These are phyloP conservation scores for Lasiurus cinereus DNA, from an alignment of 2,113 vertebrate species.

Conservation along the genomic window DNA sequence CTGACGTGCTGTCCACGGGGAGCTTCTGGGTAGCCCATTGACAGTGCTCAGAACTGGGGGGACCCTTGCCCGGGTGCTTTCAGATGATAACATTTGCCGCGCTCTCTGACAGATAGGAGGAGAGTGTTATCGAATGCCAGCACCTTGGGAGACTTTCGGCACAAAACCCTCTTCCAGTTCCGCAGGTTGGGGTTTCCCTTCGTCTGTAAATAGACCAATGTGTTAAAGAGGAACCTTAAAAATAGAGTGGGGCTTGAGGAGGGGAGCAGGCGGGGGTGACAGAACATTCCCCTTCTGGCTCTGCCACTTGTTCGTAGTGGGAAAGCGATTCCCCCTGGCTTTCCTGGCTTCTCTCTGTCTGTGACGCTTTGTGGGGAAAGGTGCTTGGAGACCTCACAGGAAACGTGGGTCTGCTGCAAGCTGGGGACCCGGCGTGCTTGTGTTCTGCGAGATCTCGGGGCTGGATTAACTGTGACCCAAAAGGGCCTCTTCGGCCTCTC, in stretches of 20 bases:
- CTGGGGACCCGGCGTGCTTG: not conserved
- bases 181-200: not conserved
- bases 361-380: not conserved
- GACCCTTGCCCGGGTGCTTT: slow-evolving; percentile 30
- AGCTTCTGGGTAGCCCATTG: slow-evolving; percentile 54
- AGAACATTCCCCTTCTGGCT: not conserved
- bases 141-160: slow-evolving; percentile 60
- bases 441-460: slow-evolving; percentile 60
- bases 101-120: slow-evolving; percentile 28
- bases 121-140: slow-evolving; percentile 60
- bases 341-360: not conserved
- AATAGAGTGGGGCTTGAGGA: not conserved
- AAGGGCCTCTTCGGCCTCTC: slow-evolving; percentile 19
- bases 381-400: not conserved
- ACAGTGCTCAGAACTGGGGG: slow-evolving; percentile 63
- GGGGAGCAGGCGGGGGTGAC: not conserved
- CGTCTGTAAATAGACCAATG: slow-evolving; percentile 8
- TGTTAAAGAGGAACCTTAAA: not conserved
- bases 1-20: not conserved
- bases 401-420: not conserved
- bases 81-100: slow-evolving; percentile 75
- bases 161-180: slow-evolving; percentile 14
- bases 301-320: not conserved
- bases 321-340: not conserved
- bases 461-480: slow-evolving; percentile 62